Evolutionary conservation across 2,113 vertebrate genomes (phyloP).

Genomic region (Equus quagga): DNA sequence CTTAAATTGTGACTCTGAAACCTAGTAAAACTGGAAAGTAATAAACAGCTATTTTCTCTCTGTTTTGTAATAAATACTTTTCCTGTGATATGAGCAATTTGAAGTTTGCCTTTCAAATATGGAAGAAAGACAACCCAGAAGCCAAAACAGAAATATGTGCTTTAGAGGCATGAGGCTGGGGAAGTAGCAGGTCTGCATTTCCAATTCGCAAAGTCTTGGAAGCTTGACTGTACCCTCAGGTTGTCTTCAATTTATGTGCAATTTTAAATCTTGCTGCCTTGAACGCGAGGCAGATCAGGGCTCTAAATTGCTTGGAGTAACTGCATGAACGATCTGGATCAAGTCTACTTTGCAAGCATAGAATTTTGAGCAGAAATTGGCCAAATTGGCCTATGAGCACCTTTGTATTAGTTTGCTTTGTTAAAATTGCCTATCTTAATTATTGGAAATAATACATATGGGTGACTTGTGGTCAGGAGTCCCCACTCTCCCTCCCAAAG

Average conservation of each 20-base stretch:
- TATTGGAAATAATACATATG: background rate
- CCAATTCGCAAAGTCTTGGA: background rate
- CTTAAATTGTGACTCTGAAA: background rate
- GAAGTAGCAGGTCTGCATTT: background rate
- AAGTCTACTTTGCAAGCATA: background rate
- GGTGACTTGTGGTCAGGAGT: background rate
- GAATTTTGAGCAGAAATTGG: background rate
- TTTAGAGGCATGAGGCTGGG: background rate
- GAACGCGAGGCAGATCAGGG: background rate
- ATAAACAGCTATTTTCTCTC: background rate
- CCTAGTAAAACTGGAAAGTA: background rate
- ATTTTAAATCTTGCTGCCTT: background rate
- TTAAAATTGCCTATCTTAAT: background rate
- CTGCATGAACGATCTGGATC: background rate
- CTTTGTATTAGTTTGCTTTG: background rate
- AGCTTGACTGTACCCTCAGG: background rate
- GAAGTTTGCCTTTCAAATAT: background rate
- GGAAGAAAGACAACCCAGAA: background rate
- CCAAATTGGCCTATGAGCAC: background rate
- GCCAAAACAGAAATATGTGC: background rate
- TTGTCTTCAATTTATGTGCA: background rate
- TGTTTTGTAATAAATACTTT: background rate
- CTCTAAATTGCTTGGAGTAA: background rate
- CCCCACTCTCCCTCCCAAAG: background rate
- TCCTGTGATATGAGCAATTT: background rate